A percentile compares a stretch with the other conserved stretches of the same genome.
These are phyloP conservation scores for Lordiphosa fenestrarum DNA, from an alignment of 2,888 invertebrate species.

Conservation along the genomic window DNA sequence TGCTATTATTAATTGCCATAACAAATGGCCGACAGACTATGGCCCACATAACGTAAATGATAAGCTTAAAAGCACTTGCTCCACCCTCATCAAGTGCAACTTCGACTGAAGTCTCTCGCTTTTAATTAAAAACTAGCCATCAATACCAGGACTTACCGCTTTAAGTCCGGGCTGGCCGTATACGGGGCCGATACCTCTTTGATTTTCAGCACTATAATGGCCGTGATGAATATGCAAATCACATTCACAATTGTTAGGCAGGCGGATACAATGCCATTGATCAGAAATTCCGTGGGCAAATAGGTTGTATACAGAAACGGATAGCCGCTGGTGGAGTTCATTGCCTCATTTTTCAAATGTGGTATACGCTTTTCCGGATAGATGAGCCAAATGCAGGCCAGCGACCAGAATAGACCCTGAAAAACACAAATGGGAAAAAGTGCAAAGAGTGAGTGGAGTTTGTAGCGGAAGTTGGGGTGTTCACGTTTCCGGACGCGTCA, in stretches of 20 bases:
- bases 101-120: background rate
- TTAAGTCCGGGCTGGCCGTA: conserved; percentile 87
- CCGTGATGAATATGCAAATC: conserved; percentile 90
- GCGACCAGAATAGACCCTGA: conserved; percentile 87
- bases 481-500: conserved; percentile 12
- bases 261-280: conserved; percentile 90
- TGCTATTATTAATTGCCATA: conserved; percentile 52
- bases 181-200: conserved; percentile 92
- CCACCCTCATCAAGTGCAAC: conserved; percentile 36
- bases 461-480: conserved; percentile 24
- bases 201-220: conserved; percentile 89
- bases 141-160: conserved; percentile 79
- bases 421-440: conserved; percentile 21
- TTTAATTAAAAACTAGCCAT: no score
- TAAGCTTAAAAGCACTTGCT: conserved; percentile 40
- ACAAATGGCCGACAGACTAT: conserved; percentile 36
- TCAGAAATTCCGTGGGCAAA: conserved; percentile 87
- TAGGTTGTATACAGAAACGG: conserved; percentile 87
- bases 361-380: conserved; percentile 86
- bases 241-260: conserved; percentile 90
- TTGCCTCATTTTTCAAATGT: conserved; percentile 85
- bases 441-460: conserved; percentile 33
- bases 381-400: conserved; percentile 87
- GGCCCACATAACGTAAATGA: conserved; percentile 47
- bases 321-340: conserved; percentile 84